Evolutionary conservation across 2,113 vertebrate species (phyloP).

Genomic region (Lutjanus erythropterus): DNA sequence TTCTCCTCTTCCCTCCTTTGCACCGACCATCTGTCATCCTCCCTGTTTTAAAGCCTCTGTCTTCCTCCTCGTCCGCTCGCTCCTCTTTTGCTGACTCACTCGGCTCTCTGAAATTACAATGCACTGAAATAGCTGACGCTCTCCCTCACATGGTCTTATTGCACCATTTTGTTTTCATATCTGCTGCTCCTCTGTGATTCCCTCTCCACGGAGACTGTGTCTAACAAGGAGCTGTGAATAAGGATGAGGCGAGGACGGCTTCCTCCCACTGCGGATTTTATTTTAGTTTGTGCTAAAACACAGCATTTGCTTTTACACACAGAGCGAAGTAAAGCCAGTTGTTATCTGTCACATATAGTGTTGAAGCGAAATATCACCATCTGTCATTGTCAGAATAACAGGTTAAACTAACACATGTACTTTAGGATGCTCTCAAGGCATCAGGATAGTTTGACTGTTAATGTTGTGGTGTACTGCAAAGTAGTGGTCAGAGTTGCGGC

Average conservation of each 20-base stretch:
- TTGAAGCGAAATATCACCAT: background rate
- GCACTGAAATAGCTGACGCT: conserved; percentile 47
- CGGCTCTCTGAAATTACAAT: conserved; percentile 63
- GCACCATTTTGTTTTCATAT: conserved; percentile 55
- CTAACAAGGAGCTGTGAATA: conserved; percentile 22
- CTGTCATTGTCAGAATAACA: background rate
- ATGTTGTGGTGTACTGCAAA: background rate
- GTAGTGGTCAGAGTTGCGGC: background rate
- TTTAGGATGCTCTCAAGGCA: background rate
- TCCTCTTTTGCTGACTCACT: conserved; percentile 65
- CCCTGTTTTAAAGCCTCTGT: conserved; percentile 25
- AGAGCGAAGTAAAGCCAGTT: background rate
- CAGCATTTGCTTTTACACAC: background rate
- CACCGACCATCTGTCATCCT: conserved; percentile 62
- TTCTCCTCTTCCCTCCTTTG: conserved; percentile 39
- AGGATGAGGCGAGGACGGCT: conserved; percentile 2
- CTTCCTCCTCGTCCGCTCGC: conserved; percentile 29
- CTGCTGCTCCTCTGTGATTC: conserved; percentile 18
- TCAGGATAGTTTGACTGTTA: background rate
- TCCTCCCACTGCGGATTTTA: background rate
- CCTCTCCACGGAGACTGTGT: conserved; percentile 11
- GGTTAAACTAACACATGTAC: background rate
- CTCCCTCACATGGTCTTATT: conserved; percentile 8
- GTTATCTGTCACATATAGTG: background rate
- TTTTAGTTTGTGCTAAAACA: conserved; percentile 11